phyloP scores from a whole-genome alignment of 1,140 invertebrate genomes.

The Contarinia nasturtii region DNA sequence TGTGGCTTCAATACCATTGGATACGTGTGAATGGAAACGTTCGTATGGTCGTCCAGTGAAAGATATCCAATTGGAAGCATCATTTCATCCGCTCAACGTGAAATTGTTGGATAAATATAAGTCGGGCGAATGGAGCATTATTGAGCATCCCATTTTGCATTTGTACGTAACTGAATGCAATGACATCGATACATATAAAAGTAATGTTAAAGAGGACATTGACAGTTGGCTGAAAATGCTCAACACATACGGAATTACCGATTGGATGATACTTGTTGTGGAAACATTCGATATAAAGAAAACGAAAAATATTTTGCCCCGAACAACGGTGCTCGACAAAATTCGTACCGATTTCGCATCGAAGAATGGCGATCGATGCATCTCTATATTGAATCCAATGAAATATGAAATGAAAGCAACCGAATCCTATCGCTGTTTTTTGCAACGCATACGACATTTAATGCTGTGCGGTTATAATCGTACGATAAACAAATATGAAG shows the following conservation, averaged over 20 bases:
- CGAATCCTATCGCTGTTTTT: slow-evolving; percentile 73
- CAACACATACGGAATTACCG: slow-evolving; percentile 50
- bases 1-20: slow-evolving; percentile 58
- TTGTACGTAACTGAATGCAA: slow-evolving; percentile 89
- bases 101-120: slow-evolving; percentile 41
- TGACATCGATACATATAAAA: slow-evolving; percentile 85
- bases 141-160: slow-evolving; percentile 78
- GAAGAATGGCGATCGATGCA: slow-evolving; percentile 75
- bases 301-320: slow-evolving; percentile 76
- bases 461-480: slow-evolving; percentile 75
- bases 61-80: slow-evolving; percentile 65
- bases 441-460: slow-evolving; percentile 63
- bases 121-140: slow-evolving; percentile 42
- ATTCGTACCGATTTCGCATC: slow-evolving; percentile 82
- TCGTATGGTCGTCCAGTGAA: slow-evolving; percentile 61
- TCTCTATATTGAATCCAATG: slow-evolving; percentile 76
- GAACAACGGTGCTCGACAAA: slow-evolving; percentile 87
- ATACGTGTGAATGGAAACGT: slow-evolving; percentile 76
- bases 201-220: slow-evolving; percentile 67
- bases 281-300: slow-evolving; percentile 82
- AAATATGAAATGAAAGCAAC: slow-evolving; percentile 72
- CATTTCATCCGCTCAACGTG: slow-evolving; percentile 64
- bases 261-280: slow-evolving; percentile 89
- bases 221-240: slow-evolving; percentile 69
- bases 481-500: slow-evolving; percentile 71